Base-by-base conservation (phyloP, 2,888 invertebrate genomes). In the Caenorhabditis becei region DNA sequence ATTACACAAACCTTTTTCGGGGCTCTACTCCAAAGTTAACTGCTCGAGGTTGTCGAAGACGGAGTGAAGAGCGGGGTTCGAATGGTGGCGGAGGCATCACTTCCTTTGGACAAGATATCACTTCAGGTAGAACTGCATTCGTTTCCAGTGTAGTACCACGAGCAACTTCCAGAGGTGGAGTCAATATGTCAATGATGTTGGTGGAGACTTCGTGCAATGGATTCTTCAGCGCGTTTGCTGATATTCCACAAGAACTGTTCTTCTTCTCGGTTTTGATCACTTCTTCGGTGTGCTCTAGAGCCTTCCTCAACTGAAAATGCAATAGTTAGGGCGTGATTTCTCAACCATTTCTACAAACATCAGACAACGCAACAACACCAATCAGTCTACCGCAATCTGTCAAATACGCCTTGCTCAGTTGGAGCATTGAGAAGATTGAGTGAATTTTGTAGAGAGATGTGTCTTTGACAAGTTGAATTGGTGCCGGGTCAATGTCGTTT, bases 381-480 rank as follows among this genome's bases (percentile, higher is more conserved):
- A 91, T 87, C 37, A 90, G 79, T 59, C 88, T 80, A 49, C 90
- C 90, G 61, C 89, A 84, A 65, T 90, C 90, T 8, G 90, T 90
- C 37, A 90, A 90, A 69, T 89, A 90, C 8, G 90, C 90, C 61
- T 88, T 84, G 61, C 85, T 87, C 37, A 90, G 69, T 75, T 88
- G 89, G 5, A 90, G 81, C 85, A 90, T 88, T 8, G 90, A 90
- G 80, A 90, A 90, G 41, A 90, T 87, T 2, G 89, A 89, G 70
- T 90, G 90, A 16, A 87, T 87, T 84, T 89, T 89, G 80, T 85
- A 89, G 7, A 90, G 80, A 14, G 88, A 87, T 4, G 90, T 90
- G 28, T 85, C 85, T 26, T 87, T 82, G 37, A 90, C 90, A 18
- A 90, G 82, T 65, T 90, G 90, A 62, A 89, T 89, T 7, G 90